A percentile compares a stretch with the other conserved stretches of the same genome.
Conservation (phyloP, 2,888 invertebrate genomes). For the Ophion slaviceki region DNA sequence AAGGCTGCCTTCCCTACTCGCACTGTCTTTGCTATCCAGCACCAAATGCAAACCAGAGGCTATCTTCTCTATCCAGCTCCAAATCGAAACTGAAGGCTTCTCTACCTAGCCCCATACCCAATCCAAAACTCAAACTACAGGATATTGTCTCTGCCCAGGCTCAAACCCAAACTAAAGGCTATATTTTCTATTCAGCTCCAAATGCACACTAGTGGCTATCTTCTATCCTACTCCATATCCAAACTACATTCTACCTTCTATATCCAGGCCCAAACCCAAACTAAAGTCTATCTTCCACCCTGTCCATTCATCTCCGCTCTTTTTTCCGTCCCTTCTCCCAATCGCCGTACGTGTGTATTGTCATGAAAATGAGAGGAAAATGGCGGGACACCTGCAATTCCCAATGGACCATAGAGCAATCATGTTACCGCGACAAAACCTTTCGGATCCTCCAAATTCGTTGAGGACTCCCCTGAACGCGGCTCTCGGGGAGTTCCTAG, state of each 20-base stretch:
- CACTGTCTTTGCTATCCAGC: background rate
- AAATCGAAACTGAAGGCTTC: no score
- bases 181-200: background rate
- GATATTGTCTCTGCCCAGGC: no score
- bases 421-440: background rate
- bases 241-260: no score
- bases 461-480: background rate
- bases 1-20: no score
- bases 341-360: background rate
- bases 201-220: no score
- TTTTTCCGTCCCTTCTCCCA: background rate
- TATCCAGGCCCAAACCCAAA: no score
- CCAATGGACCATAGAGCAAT: background rate
- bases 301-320: background rate
- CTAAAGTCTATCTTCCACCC: background rate
- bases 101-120: no score
- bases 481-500: background rate
- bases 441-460: background rate
- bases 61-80: no score
- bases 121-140: no score
- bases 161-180: background rate
- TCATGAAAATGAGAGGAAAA: background rate
- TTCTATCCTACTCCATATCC: no score
- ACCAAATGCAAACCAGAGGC: background rate
- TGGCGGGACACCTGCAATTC: background rate